Conservation (phyloP, 1,140 invertebrate genomes). For the Drosophila elegans region DNA sequence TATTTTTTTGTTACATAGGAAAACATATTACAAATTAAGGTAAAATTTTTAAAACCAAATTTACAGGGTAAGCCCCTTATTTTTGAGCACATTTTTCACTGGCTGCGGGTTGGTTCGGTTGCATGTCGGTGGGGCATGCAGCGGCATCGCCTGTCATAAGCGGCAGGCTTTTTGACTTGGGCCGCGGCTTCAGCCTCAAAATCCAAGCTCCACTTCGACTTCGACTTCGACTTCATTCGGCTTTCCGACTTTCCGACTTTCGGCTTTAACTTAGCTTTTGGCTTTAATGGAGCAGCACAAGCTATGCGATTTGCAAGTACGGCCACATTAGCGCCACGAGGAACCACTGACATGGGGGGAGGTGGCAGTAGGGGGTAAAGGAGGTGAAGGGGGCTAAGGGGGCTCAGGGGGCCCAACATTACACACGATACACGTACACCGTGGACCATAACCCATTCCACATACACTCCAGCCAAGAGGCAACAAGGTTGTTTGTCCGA, state of each 20-base stretch:
- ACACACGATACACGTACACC: conserved; percentile 27
- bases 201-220: not conserved
- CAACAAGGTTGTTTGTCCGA: conserved; percentile 81
- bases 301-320: conserved; percentile 49
- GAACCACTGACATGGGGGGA: conserved; percentile 53
- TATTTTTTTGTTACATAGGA: no score
- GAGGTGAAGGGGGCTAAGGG: not conserved
- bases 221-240: not conserved
- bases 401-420: conserved; percentile 15
- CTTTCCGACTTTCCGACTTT: not conserved
- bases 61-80: not conserved
- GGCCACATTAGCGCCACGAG: conserved; percentile 78
- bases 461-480: conserved; percentile 53
- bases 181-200: conserved; percentile 29
- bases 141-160: conserved; percentile 61
- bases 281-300: conserved; percentile 68
- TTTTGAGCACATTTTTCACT: conserved; percentile 33
- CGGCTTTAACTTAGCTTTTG: conserved; percentile 38
- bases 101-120: conserved; percentile 36
- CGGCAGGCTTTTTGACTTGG: conserved; percentile 50
- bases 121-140: conserved; percentile 43
- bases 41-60: no score
- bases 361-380: conserved; percentile 1
- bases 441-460: conserved; percentile 6
- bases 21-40: no score